Conservation (phyloP, 2,113 vertebrate species). For the Cinclus cinclus region DNA sequence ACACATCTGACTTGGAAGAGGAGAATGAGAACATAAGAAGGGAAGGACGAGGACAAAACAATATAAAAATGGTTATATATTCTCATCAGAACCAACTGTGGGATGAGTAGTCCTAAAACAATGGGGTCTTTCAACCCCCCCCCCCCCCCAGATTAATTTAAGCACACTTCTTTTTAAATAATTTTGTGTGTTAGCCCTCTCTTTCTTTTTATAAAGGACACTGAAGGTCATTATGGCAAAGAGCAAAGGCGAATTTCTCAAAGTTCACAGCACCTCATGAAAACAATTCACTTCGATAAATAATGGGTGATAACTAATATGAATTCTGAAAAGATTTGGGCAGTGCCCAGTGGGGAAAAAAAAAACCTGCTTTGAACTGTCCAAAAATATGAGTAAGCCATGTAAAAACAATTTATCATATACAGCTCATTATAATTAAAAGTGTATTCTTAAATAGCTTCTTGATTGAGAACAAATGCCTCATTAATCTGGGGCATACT, state of each 20-base stretch:
- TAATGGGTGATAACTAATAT: conserved; percentile 8
- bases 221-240: conserved; percentile 1
- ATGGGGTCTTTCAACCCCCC: neutral
- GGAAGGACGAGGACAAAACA: neutral
- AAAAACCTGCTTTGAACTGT: conserved; percentile 52
- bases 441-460: conserved; percentile 75
- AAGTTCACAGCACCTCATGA: conserved; percentile 20
- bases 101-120: conserved; percentile 22
- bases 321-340: conserved; percentile 14
- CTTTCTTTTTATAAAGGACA: conserved; percentile 7
- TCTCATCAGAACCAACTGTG: neutral
- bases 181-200: neutral
- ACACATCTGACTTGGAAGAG: neutral
- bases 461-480: conserved; percentile 80
- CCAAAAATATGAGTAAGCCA: conserved; percentile 65
- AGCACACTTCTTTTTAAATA: conserved; percentile 19
- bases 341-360: neutral
- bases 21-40: neutral
- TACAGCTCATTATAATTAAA: conserved; percentile 76
- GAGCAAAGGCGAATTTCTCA: conserved; percentile 35
- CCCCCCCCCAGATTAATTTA: neutral
- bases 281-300: conserved; percentile 45
- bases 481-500: conserved; percentile 78
- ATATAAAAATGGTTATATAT: neutral
- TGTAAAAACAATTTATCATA: conserved; percentile 77